A percentile compares a stretch with the other conserved stretches of the same genome.
phyloP scores from a whole-genome alignment of 2,113 vertebrate genomes.

The Anhinga anhinga region DNA sequence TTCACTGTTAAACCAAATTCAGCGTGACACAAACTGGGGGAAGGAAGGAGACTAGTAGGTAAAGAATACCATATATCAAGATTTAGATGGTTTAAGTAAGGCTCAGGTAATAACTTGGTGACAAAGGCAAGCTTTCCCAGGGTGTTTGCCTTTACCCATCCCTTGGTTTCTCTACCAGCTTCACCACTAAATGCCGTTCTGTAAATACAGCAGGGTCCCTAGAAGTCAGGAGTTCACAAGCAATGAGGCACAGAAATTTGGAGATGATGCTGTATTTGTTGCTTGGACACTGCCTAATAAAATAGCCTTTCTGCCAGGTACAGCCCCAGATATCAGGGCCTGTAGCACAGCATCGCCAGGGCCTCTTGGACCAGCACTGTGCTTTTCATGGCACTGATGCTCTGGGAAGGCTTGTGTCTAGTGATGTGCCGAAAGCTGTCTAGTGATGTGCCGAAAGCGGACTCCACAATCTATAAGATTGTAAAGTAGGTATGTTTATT shows the following conservation, averaged over 20 bases:
- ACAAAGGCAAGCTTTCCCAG: background rate
- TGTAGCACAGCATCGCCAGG: background rate
- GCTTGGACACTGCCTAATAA: background rate
- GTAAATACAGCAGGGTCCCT: background rate
- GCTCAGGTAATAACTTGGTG: background rate
- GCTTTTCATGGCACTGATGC: background rate
- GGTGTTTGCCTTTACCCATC: background rate
- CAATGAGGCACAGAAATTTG: background rate
- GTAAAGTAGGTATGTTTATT: too few relatives aligned
- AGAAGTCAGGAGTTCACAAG: background rate
- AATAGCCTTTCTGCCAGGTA: background rate
- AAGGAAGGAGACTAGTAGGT: background rate
- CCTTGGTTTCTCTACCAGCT: background rate
- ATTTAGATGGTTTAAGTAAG: background rate
- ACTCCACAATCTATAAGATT: too few relatives aligned
- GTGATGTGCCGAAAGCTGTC: too few relatives aligned
- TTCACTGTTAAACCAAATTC: background rate
- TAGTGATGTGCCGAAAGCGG: too few relatives aligned
- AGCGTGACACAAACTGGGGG: background rate
- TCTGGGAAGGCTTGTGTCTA: background rate
- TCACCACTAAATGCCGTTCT: background rate
- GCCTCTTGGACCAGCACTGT: background rate
- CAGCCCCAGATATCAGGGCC: too few relatives aligned
- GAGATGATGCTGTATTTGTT: background rate
- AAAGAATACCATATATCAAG: background rate